A percentile compares a stretch with the other conserved stretches of the same genome.
These are phyloP conservation scores for Limnephilus marmoratus DNA, from an alignment of 2,888 invertebrate genomes.

Conservation along the genomic window DNA sequence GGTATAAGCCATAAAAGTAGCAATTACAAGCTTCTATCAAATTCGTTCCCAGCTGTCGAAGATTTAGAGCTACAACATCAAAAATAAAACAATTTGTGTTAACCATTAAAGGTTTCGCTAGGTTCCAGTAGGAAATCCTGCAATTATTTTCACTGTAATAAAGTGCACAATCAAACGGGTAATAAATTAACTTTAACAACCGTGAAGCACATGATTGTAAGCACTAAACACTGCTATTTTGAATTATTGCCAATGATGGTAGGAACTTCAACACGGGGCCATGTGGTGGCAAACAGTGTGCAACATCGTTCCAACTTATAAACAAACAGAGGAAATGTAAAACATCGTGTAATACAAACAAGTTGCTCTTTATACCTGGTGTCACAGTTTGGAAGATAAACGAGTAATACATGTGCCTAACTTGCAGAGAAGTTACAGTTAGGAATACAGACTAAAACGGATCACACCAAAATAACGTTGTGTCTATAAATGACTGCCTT, in stretches of 20 bases:
- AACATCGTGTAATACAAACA: slow-evolving; percentile 6
- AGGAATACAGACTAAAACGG: neutral
- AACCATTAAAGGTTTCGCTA: neutral
- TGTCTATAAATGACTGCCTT: neutral
- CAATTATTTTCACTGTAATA: neutral
- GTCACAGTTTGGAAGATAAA: neutral
- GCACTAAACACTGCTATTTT: neutral
- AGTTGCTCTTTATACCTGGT: neutral
- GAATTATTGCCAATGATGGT: neutral
- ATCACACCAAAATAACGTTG: neutral
- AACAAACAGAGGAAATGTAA: neutral
- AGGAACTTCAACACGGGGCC: slow-evolving; percentile 2
- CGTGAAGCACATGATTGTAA: neutral
- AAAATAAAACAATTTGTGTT: neutral
- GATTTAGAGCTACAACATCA: neutral
- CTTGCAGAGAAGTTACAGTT: neutral
- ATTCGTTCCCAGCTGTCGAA: neutral
- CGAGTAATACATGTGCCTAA: neutral
- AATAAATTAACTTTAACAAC: slow-evolving; percentile 7
- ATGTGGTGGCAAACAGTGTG: neutral
- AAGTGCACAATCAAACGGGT: neutral
- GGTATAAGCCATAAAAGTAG: neutral
- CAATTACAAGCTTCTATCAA: neutral
- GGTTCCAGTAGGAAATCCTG: neutral
- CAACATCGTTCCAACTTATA: neutral